phyloP scores from a whole-genome alignment of 2,888 invertebrate species.

The Drosophila prolongata region DNA sequence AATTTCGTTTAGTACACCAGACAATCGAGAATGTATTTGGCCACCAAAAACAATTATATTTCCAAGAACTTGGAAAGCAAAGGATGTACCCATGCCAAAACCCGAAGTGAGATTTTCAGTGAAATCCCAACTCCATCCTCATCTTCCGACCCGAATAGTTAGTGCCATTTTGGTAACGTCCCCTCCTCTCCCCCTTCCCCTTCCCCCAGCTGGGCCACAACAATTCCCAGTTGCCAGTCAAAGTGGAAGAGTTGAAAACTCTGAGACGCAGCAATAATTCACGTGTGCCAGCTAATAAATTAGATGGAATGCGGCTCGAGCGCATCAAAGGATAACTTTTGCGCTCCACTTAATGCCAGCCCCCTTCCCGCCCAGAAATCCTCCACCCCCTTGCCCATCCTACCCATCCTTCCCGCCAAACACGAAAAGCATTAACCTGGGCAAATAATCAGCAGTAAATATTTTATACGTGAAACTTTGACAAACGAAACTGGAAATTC shows the following conservation, averaged over 20 bases:
- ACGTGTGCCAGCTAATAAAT: slow-evolving; percentile 74
- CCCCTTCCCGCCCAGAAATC: not conserved
- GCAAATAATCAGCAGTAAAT: slow-evolving; percentile 74
- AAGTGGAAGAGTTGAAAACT: slow-evolving; percentile 13
- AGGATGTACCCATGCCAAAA: not conserved
- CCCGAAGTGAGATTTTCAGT: not conserved
- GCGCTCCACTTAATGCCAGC: slow-evolving; percentile 47
- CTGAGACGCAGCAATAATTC: slow-evolving; percentile 60
- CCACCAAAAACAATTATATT: slow-evolving; percentile 3
- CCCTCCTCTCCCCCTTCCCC: not conserved
- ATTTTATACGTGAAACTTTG: slow-evolving; percentile 58
- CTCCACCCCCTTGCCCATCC: no score
- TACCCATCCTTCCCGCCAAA: not conserved
- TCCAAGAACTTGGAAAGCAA: not conserved
- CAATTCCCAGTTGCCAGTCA: slow-evolving; percentile 70
- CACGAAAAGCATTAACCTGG: slow-evolving; percentile 41
- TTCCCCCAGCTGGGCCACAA: not conserved
- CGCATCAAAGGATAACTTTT: slow-evolving; percentile 78
- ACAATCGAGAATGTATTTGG: not conserved
- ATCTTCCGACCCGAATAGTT: no score
- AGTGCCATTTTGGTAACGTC: no score
- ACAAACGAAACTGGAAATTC: slow-evolving; percentile 21
- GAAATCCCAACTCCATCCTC: not conserved
- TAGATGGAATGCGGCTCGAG: slow-evolving; percentile 48
- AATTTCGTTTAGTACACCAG: not conserved